Percentiles rank a stretch among this genome's conserved stretches.
phyloP scores from a whole-genome alignment of 2,113 vertebrate species.

The Mus spicilegus region DNA sequence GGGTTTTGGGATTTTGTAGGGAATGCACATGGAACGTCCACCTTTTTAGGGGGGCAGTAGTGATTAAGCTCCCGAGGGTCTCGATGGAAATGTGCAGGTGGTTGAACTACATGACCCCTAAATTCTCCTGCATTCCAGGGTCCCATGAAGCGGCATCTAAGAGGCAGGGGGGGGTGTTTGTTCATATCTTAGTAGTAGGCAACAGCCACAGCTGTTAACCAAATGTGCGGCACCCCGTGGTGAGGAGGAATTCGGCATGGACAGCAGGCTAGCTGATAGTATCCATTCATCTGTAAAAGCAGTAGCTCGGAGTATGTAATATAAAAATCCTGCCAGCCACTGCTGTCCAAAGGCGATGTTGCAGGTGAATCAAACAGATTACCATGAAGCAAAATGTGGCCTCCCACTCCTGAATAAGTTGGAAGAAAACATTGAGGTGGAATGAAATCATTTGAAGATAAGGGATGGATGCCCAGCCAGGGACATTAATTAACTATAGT shows the following conservation, averaged over 20 bases:
- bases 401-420: neutral
- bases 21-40: neutral
- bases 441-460: constrained; percentile 45
- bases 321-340: constrained; percentile 1
- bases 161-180: constrained; percentile 38
- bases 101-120: constrained; percentile 45
- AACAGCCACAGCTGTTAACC: constrained; percentile 61
- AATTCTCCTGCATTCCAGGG: constrained; percentile 45
- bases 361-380: constrained; percentile 24
- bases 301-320: neutral
- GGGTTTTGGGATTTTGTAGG: neutral
- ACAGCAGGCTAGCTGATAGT: neutral
- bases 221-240: constrained; percentile 29
- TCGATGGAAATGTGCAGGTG: constrained; percentile 33
- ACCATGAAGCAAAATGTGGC: neutral
- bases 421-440: constrained; percentile 25
- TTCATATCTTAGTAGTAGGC: constrained; percentile 43
- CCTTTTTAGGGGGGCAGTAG: constrained; percentile 38
- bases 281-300: constrained; percentile 14
- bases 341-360: constrained; percentile 11
- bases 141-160: constrained; percentile 61
- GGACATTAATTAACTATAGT: neutral
- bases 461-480: neutral
- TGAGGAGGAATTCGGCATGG: constrained; percentile 22
- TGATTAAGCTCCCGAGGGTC: constrained; percentile 26